phyloP scores from a whole-genome alignment of 2,888 invertebrate species.

The Ephialtes manifestator region DNA sequence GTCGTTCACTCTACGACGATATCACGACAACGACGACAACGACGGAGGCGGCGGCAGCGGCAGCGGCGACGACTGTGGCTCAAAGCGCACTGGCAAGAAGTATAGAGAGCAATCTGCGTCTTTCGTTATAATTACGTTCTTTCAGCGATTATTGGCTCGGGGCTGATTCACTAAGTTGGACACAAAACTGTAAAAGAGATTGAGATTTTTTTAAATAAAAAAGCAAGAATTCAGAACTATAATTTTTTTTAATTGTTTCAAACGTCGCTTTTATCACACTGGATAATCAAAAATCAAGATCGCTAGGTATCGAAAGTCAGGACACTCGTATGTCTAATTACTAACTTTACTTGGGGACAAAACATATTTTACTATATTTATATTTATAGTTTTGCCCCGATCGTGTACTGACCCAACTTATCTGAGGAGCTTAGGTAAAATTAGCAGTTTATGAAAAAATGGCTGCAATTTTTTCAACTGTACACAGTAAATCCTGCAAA shows the following conservation, averaged over 20 bases:
- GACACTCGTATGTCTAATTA: neutral
- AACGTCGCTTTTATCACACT: too few species aligned
- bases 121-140: conserved; percentile 70
- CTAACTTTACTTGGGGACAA: neutral
- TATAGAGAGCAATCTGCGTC: conserved; percentile 76
- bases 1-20: conserved; percentile 56
- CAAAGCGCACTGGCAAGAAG: conserved; percentile 83
- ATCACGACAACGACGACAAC: conserved; percentile 29
- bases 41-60: conserved; percentile 20
- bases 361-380: too few species aligned
- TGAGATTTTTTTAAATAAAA: conserved; percentile 7
- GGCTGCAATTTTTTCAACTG: too few species aligned
- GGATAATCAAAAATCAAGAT: too few species aligned
- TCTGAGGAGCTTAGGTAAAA: too few species aligned
- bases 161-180: conserved; percentile 89
- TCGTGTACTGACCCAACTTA: too few species aligned
- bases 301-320: too few species aligned
- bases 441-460: too few species aligned
- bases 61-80: conserved; percentile 75
- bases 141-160: conserved; percentile 37
- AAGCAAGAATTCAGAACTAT: conserved; percentile 8
- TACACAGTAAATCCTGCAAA: too few species aligned
- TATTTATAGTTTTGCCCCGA: too few species aligned
- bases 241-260: neutral
- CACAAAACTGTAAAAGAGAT: conserved; percentile 89